Conservation (phyloP, 2,113 vertebrate species). For the Oncorhynchus tshawytscha region DNA sequence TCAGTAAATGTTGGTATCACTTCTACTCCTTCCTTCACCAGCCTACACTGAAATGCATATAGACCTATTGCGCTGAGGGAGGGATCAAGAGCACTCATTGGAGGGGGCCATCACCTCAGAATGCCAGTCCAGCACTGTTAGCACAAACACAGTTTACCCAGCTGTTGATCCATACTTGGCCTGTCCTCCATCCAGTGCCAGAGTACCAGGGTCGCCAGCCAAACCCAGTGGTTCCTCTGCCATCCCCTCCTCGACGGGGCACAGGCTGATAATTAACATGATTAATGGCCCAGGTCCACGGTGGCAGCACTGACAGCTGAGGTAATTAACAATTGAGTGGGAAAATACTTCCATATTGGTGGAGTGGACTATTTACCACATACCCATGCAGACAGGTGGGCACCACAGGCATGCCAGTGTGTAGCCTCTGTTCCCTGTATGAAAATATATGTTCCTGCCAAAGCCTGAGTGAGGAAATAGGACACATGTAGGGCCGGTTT, state of each 20-base stretch:
- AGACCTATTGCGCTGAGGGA: too few relatives aligned
- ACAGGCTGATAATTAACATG: slow-evolving; percentile 61
- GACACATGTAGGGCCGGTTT: background rate
- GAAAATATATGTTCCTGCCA: background rate
- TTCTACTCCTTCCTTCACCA: too few relatives aligned
- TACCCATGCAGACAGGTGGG: background rate
- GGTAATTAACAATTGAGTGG: slow-evolving; percentile 62
- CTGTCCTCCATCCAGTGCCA: slow-evolving; percentile 13
- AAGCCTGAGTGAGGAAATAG: too few relatives aligned
- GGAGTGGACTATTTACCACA: background rate
- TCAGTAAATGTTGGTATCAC: too few relatives aligned
- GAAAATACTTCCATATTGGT: slow-evolving; percentile 28
- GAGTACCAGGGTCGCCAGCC: slow-evolving; percentile 15
- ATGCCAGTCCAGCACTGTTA: background rate
- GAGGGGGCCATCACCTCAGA: background rate
- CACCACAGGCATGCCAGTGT: background rate
- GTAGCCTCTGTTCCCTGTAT: background rate
- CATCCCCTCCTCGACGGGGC: slow-evolving; percentile 29
- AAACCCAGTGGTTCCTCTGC: slow-evolving; percentile 13
- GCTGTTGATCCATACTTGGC: slow-evolving; percentile 16
- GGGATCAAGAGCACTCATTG: too few relatives aligned
- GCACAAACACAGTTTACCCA: background rate
- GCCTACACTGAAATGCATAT: too few relatives aligned
- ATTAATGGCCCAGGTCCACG: slow-evolving; percentile 54
- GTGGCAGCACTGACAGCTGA: slow-evolving; percentile 40